Conservation (phyloP, 1,140 invertebrate genomes). For the Mya arenaria region DNA sequence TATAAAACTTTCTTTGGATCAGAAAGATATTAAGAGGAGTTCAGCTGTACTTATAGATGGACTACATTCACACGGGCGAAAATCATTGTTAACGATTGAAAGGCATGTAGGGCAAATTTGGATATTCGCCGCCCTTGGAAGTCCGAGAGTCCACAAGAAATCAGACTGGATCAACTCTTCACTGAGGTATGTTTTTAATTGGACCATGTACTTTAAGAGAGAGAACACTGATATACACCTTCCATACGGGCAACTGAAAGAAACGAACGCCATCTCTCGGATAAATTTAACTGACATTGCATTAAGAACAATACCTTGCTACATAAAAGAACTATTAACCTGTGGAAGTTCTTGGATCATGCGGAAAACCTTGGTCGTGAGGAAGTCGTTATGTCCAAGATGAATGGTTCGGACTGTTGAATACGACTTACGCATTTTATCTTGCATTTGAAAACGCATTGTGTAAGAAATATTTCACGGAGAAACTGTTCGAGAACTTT, state of each 20-base stretch:
- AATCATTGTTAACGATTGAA: not conserved
- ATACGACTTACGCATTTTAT: constrained; percentile 24
- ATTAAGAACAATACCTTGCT: not conserved
- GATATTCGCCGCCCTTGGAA: constrained; percentile 3
- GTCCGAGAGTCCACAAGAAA: not conserved
- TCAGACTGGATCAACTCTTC: not conserved
- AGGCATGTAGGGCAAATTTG: constrained; percentile 7
- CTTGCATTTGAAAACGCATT: constrained; percentile 17
- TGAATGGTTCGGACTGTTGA: not conserved
- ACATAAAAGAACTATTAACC: not conserved
- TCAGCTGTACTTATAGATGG: constrained; percentile 6
- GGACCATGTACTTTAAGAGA: constrained; percentile 22
- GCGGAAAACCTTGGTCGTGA: constrained; percentile 6
- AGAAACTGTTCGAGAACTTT: constrained; percentile 28
- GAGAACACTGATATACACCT: not conserved
- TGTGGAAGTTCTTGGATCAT: not conserved
- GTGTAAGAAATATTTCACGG: not conserved
- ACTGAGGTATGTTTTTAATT: not conserved
- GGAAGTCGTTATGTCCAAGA: not conserved
- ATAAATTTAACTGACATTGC: constrained; percentile 1
- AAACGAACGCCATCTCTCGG: not conserved
- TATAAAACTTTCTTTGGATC: constrained; percentile 14
- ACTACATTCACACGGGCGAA: not conserved
- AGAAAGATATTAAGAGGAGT: not conserved
- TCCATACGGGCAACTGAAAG: not conserved